These are phyloP conservation scores for Quadriops clusia DNA, from an alignment of 2,888 invertebrate genomes.

Conservation along the genomic window DNA sequence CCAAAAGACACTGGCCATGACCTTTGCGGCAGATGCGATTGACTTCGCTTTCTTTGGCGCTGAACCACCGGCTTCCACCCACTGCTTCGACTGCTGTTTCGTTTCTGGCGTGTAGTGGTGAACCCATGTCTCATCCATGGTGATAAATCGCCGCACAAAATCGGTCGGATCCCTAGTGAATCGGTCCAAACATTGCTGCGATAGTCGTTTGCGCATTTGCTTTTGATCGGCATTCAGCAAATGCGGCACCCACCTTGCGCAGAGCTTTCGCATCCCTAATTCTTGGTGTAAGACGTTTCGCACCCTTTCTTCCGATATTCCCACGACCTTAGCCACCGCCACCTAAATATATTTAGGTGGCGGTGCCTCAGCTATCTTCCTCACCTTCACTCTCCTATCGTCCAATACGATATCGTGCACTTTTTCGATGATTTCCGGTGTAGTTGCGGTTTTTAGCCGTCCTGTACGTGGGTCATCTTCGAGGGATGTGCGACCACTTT, in stretches of 20 bases:
- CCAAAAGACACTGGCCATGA: slow-evolving; percentile 18
- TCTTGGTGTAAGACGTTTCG: slow-evolving; percentile 10
- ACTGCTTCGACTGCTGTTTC: slow-evolving; percentile 13
- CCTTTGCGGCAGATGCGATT: slow-evolving; percentile 12
- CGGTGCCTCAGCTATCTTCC: too few relatives aligned
- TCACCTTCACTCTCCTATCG: too few relatives aligned
- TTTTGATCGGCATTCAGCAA: slow-evolving; percentile 9
- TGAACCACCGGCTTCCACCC: slow-evolving; percentile 9
- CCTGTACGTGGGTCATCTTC: too few relatives aligned
- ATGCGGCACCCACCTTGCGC: slow-evolving; percentile 9
- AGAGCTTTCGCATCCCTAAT: slow-evolving; percentile 10
- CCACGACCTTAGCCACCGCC: slow-evolving; percentile 1
- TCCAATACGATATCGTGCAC: too few relatives aligned
- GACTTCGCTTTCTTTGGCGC: slow-evolving; percentile 17
- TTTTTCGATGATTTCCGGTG: too few relatives aligned
- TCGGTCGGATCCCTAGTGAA: slow-evolving; percentile 9
- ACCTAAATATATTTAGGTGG: too few relatives aligned
- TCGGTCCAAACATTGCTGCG: slow-evolving; percentile 13
- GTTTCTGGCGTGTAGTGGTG: too few relatives aligned
- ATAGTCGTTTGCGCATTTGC: slow-evolving; percentile 11
- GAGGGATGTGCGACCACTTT: too few relatives aligned
- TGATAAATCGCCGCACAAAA: too few relatives aligned
- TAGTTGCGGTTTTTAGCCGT: too few relatives aligned
- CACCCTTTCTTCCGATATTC: slow-evolving; percentile 6
- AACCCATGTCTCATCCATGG: too few relatives aligned